These are phyloP conservation scores for Melanerpes aurifrons DNA, from an alignment of 2,113 vertebrate genomes.

Conservation along the genomic window DNA sequence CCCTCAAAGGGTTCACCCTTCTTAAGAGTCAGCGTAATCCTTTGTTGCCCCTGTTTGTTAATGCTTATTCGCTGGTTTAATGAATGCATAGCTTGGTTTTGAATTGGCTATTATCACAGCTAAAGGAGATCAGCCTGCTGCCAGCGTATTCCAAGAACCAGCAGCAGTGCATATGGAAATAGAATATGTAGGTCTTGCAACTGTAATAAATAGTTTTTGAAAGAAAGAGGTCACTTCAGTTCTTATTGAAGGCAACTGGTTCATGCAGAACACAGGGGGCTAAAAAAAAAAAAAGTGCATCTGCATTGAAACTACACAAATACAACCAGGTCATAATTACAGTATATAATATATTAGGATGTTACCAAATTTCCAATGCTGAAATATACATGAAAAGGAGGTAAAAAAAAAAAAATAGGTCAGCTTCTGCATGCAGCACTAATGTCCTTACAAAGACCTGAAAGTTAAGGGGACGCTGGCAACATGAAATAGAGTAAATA, in stretches of 20 bases:
- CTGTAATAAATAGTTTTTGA: slow-evolving; percentile 76
- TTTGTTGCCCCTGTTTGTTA: background rate
- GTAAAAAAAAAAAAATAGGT: slow-evolving; percentile 12
- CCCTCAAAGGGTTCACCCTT: background rate
- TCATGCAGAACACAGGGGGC: background rate
- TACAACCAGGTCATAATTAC: slow-evolving; percentile 35
- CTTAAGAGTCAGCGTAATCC: background rate
- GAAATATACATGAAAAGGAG: slow-evolving; percentile 37
- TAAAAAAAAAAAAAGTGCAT: slow-evolving; percentile 17
- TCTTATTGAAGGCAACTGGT: slow-evolving; percentile 54
- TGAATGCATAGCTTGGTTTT: background rate
- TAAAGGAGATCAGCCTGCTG: slow-evolving; percentile 49
- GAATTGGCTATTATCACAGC: slow-evolving; percentile 37
- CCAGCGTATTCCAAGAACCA: slow-evolving; percentile 50
- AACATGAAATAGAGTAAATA: background rate
- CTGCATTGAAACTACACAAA: slow-evolving; percentile 60
- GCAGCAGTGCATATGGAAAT: slow-evolving; percentile 62
- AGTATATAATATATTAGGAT: background rate
- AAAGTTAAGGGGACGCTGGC: background rate
- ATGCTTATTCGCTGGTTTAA: background rate
- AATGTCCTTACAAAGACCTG: slow-evolving; percentile 6
- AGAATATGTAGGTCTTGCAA: slow-evolving; percentile 66
- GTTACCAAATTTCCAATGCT: background rate
- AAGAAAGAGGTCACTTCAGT: slow-evolving; percentile 74
- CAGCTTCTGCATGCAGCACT: background rate